Base-by-base conservation (phyloP, 1,140 invertebrate genomes). In the Phthorimaea operculella region DNA sequence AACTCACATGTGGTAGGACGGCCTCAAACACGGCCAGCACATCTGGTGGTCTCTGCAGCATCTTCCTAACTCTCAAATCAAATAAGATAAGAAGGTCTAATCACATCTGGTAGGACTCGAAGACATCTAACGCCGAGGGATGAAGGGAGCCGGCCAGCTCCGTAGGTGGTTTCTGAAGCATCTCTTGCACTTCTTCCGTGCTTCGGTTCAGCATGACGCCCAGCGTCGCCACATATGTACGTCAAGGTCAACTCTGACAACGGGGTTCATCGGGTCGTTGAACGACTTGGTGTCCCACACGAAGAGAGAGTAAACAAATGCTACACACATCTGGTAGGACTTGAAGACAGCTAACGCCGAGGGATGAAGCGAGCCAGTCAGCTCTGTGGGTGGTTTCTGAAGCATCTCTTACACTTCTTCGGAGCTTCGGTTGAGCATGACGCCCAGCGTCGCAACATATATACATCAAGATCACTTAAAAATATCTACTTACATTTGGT, bases 261-360 rank as follows among this genome's bases (percentile, higher is more conserved):
- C n/a, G n/a, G n/a, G n/a, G n/a, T n/a, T n/a, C n/a, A n/a, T n/a
- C n/a, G n/a, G n/a, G n/a, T n/a, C n/a, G n/a, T n/a, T n/a, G n/a
- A n/a, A n/a, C n/a, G n/a, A n/a, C n/a, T n/a, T n/a, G n/a, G n/a
- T n/a, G n/a, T n/a, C n/a, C n/a, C n/a, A n/a, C n/a, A n/a, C n/a
- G n/a, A n/a, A n/a, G n/a, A n/a, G n/a, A n/a, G n/a, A n/a, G n/a
- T n/a, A n/a, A n/a, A n/a, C n/a, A n/a, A n/a, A n/a, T n/a, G n/a
- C 17, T 45, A 72, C 73, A 74, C 36, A 83, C 80, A 75, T 48
- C 15, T 72, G 70, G 53, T 78, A 82, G 4, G 79, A 72, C 1
- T 78, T 65, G 0, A 55, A 70, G 11, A 82, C 51, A 5, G 67
- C 67, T 9, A 72, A 21, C 0, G 77, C 77, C 0, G 72, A 59